Evolutionary conservation across 2,888 invertebrate species (phyloP).

Genomic region (Drosophila crucigera): DNA sequence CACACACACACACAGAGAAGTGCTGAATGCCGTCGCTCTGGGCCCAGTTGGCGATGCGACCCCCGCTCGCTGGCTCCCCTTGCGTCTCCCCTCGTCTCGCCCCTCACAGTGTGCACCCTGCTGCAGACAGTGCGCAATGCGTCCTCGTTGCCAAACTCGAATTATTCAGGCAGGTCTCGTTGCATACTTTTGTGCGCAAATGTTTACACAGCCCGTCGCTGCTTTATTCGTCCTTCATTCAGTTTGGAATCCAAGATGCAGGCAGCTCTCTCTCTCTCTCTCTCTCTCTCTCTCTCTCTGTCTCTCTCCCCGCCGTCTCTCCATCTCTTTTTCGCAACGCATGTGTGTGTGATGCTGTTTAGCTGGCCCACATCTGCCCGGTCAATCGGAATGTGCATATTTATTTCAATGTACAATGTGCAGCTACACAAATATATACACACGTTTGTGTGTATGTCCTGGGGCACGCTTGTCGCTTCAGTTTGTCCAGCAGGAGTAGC

Average conservation of each 20-base stretch:
- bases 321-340: neutral
- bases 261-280: slow-evolving; percentile 14
- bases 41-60: slow-evolving; percentile 28
- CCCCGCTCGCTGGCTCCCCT: neutral
- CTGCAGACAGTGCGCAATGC: slow-evolving; percentile 47
- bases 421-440: slow-evolving; percentile 1
- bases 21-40: slow-evolving; percentile 45
- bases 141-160: slow-evolving; percentile 59
- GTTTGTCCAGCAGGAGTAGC: slow-evolving; percentile 13
- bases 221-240: slow-evolving; percentile 53
- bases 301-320: neutral
- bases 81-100: too few relatives aligned
- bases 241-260: slow-evolving; percentile 59
- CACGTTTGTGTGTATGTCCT: slow-evolving; percentile 13
- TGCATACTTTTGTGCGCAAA: slow-evolving; percentile 80
- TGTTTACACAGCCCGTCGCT: slow-evolving; percentile 71
- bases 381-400: slow-evolving; percentile 32
- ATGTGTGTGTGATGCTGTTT: slow-evolving; percentile 27
- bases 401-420: slow-evolving; percentile 31
- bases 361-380: slow-evolving; percentile 54
- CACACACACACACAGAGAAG: slow-evolving; percentile 6
- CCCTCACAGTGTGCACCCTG: neutral
- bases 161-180: slow-evolving; percentile 75
- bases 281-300: neutral
- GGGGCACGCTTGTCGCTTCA: slow-evolving; percentile 1